phyloP scores from a whole-genome alignment of 1,140 invertebrate genomes.

The Euborellia annulipes region DNA sequence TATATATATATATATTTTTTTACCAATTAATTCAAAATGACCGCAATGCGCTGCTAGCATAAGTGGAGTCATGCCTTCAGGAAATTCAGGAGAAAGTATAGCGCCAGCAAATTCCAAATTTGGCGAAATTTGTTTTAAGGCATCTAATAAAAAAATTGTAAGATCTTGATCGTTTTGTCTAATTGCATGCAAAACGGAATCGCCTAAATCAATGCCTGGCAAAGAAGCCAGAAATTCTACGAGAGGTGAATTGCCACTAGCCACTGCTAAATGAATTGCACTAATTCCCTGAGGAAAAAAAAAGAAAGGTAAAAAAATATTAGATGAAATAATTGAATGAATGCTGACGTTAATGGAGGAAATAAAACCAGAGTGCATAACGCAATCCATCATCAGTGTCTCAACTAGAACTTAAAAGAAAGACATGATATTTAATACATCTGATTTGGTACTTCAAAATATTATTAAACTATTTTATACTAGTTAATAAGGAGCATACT shows the following conservation, averaged over 20 bases:
- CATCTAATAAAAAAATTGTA: constrained; percentile 30
- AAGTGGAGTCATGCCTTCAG: constrained; percentile 51
- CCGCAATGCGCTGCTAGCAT: constrained; percentile 53
- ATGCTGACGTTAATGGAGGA: too few species aligned
- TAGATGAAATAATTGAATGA: too few species aligned
- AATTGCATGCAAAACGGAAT: constrained; percentile 37
- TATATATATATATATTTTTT: too few species aligned
- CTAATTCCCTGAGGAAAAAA: constrained; percentile 30
- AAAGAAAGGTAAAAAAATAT: not conserved
- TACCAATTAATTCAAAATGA: constrained; percentile 52
- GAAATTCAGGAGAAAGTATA: constrained; percentile 40
- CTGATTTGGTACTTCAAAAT: too few species aligned
- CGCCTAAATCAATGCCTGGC: constrained; percentile 33
- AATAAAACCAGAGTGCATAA: too few species aligned
- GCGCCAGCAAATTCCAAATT: constrained; percentile 33
- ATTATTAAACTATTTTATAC: too few species aligned
- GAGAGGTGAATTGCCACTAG: constrained; percentile 31
- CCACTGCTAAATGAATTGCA: constrained; percentile 35
- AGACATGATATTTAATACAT: too few species aligned
- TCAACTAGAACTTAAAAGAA: too few species aligned
- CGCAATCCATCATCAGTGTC: too few species aligned
- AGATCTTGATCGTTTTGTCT: constrained; percentile 32
- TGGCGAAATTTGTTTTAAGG: constrained; percentile 26
- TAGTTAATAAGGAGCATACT: too few species aligned
- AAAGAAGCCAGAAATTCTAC: constrained; percentile 33